These are phyloP conservation scores for Drosophila kanapiae DNA, from an alignment of 1,140 invertebrate genomes.

Conservation along the genomic window DNA sequence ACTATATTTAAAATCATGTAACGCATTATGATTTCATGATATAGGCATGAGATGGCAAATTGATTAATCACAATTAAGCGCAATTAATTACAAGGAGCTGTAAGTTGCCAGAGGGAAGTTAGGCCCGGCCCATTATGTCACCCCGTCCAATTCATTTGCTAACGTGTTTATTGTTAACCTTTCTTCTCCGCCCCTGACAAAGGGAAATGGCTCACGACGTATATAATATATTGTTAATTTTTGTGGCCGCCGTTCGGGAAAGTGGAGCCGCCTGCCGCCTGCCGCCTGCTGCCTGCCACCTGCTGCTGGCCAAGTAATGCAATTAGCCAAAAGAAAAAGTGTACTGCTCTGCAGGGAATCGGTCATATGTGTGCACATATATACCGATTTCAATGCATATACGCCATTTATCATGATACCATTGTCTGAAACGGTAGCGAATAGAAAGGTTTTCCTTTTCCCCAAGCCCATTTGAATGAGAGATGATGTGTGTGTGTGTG, in stretches of 20 bases:
- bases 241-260: slow-evolving; percentile 48
- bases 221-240: slow-evolving; percentile 38
- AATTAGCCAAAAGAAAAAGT: slow-evolving; percentile 80
- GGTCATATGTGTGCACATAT: slow-evolving; percentile 2
- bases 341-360: slow-evolving; percentile 33
- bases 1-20: slow-evolving; percentile 56
- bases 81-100: slow-evolving; percentile 60
- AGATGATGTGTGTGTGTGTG: slow-evolving; percentile 11
- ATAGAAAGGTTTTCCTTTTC: slow-evolving; percentile 54
- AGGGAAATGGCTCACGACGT: slow-evolving; percentile 19
- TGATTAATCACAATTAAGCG: slow-evolving; percentile 68
- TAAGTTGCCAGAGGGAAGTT: slow-evolving; percentile 12
- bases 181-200: slow-evolving; percentile 23
- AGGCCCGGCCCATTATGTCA: slow-evolving; percentile 61
- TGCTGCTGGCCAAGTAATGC: slow-evolving; percentile 67
- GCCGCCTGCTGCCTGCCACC: slow-evolving; percentile 53
- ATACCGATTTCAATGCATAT: slow-evolving; percentile 11
- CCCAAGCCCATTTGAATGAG: slow-evolving; percentile 43
- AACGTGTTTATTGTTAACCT: slow-evolving; percentile 44
- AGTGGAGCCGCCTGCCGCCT: slow-evolving; percentile 62
- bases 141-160: slow-evolving; percentile 47
- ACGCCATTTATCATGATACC: slow-evolving; percentile 17
- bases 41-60: slow-evolving; percentile 54
- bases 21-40: slow-evolving; percentile 50
- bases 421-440: slow-evolving; percentile 52